phyloP scores from a whole-genome alignment of 2,888 invertebrate genomes.

The Azorinus chamasolen region DNA sequence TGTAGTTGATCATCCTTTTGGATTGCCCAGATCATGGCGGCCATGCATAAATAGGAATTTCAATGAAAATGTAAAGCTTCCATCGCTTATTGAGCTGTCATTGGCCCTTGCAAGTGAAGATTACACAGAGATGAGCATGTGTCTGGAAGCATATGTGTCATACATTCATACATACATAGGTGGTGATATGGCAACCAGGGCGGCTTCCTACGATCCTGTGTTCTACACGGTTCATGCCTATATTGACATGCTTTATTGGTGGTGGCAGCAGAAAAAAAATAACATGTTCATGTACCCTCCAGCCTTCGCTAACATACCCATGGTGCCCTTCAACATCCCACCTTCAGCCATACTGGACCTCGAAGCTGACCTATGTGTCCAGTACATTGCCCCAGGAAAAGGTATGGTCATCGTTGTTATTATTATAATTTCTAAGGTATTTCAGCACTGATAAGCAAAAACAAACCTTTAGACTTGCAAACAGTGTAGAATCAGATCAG shows the following conservation, averaged over 20 bases:
- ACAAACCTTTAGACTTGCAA: no score
- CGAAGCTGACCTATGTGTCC: slow-evolving; percentile 77
- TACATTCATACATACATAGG: slow-evolving; percentile 81
- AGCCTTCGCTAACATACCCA: slow-evolving; percentile 78
- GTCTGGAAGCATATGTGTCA: slow-evolving; percentile 77
- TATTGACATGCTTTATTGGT: slow-evolving; percentile 81
- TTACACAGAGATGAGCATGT: slow-evolving; percentile 79
- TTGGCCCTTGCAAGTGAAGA: slow-evolving; percentile 78
- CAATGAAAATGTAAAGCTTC: slow-evolving; percentile 78
- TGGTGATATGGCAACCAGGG: slow-evolving; percentile 80
- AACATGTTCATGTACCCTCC: slow-evolving; percentile 81
- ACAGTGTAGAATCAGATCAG: no score
- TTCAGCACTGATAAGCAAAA: no score
- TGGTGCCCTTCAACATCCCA: slow-evolving; percentile 81
- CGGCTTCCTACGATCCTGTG: slow-evolving; percentile 80
- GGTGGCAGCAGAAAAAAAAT: slow-evolving; percentile 78
- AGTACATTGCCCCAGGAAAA: slow-evolving; percentile 73
- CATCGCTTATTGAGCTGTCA: slow-evolving; percentile 77
- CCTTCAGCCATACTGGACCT: slow-evolving; percentile 78
- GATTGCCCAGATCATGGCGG: slow-evolving; percentile 78
- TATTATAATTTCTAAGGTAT: no score
- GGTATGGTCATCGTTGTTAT: no score
- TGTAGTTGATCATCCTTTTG: slow-evolving; percentile 84
- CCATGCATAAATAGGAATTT: slow-evolving; percentile 83
- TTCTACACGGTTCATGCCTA: slow-evolving; percentile 81